Evolutionary conservation across 2,113 vertebrate genomes (phyloP).

Genomic region (Odocoileus hemionus): DNA sequence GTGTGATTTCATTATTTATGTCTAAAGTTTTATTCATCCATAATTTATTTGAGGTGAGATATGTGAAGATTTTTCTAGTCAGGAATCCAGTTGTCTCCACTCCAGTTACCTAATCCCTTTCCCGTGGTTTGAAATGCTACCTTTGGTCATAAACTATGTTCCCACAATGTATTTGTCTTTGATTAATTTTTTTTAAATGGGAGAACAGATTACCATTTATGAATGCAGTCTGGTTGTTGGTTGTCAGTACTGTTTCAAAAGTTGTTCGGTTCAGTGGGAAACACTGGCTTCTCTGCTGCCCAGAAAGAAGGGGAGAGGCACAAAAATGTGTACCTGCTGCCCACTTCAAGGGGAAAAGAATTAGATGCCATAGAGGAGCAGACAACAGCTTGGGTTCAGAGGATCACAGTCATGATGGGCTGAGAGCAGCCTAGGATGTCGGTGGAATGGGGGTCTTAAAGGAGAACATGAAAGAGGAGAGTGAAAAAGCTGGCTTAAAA

Average conservation of each 20-base stretch:
- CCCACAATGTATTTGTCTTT: not conserved
- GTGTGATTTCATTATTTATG: not conserved
- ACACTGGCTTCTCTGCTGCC: not conserved
- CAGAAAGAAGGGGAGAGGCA: not conserved
- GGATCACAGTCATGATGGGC: fast-evolving
- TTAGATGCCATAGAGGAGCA: not conserved
- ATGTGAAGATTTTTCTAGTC: not conserved
- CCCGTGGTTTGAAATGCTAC: not conserved
- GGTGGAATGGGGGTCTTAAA: not conserved
- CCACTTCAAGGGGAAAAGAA: not conserved
- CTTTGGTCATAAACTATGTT: not conserved
- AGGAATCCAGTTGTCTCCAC: not conserved
- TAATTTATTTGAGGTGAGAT: not conserved
- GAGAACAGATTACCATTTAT: not conserved
- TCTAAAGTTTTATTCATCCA: not conserved
- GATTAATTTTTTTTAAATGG: not conserved
- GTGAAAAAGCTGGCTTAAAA: not conserved
- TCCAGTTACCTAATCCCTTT: not conserved
- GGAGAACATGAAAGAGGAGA: not conserved
- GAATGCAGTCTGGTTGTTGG: not conserved
- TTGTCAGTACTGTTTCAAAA: not conserved
- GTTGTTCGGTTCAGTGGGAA: not conserved
- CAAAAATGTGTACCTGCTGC: not conserved
- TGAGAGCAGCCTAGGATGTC: not conserved
- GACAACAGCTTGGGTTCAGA: not conserved